Evolutionary conservation across 2,888 invertebrate species (phyloP).

Genomic region (Nowickia ferox): DNA sequence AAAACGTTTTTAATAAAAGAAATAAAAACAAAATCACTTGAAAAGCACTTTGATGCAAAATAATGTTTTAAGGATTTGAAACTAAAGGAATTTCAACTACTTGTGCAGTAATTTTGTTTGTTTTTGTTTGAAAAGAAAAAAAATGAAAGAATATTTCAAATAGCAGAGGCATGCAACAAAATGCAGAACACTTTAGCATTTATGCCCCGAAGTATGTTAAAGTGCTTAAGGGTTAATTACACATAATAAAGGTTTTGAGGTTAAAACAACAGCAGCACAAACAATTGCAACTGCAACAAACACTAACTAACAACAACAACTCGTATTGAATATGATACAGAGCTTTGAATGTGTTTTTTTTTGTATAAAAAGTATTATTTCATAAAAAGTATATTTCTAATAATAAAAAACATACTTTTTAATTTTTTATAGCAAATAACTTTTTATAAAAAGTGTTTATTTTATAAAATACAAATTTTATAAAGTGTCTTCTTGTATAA

Average conservation of each 20-base stretch:
- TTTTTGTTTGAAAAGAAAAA: slow-evolving; percentile 3
- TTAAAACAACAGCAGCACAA: slow-evolving; percentile 61
- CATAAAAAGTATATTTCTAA: too few relatives aligned
- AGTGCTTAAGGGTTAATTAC: slow-evolving; percentile 71
- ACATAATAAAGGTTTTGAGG: slow-evolving; percentile 70
- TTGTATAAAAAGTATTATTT: neutral
- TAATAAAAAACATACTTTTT: too few relatives aligned
- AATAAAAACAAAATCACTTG: slow-evolving; percentile 30
- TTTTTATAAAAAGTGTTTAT: too few relatives aligned
- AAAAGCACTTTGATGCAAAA: slow-evolving; percentile 52
- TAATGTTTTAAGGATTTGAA: slow-evolving; percentile 46
- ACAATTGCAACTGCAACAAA: slow-evolving; percentile 29
- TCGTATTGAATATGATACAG: neutral
- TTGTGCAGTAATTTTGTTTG: slow-evolving; percentile 35
- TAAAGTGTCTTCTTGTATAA: too few relatives aligned
- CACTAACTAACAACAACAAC: neutral
- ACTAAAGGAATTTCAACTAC: slow-evolving; percentile 64
- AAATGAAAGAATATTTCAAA: neutral
- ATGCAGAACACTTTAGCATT: slow-evolving; percentile 46
- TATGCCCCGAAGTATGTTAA: slow-evolving; percentile 57
- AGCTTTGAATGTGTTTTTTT: neutral
- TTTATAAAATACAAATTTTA: too few relatives aligned
- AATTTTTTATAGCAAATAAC: too few relatives aligned
- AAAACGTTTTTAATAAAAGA: slow-evolving; percentile 44
- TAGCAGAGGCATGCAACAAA: slow-evolving; percentile 47